Evolutionary conservation across 1,140 invertebrate genomes (phyloP).

Genomic region (Lasioglossum albipes): DNA sequence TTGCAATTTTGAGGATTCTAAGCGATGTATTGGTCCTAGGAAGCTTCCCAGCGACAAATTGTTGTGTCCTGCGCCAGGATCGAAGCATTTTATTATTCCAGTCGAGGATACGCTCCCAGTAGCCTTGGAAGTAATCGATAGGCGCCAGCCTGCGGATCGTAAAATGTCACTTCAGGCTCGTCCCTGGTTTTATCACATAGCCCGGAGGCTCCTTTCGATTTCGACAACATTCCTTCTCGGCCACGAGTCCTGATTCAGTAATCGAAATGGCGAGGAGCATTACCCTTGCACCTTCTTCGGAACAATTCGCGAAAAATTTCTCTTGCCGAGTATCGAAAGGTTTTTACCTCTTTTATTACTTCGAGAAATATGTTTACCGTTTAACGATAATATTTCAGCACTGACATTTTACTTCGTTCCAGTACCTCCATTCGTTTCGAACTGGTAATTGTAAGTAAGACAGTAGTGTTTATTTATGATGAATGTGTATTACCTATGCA

Average conservation of each 20-base stretch:
- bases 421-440: too few species aligned
- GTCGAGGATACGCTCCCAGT: neutral
- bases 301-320: too few species aligned
- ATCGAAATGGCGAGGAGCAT: neutral
- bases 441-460: too few species aligned
- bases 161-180: slow-evolving; percentile 35
- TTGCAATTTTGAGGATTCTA: too few species aligned
- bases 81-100: neutral
- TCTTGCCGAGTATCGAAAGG: too few species aligned
- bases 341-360: too few species aligned
- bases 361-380: too few species aligned
- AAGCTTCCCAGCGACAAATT: neutral
- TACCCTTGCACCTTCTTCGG: slow-evolving; percentile 33
- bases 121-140: slow-evolving; percentile 30
- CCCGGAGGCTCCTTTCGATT: slow-evolving; percentile 36
- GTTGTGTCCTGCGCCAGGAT: neutral
- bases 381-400: too few species aligned
- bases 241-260: neutral
- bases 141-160: slow-evolving; percentile 6
- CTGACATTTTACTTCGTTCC: too few species aligned
- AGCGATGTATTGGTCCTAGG: too few species aligned
- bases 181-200: neutral
- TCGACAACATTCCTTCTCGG: slow-evolving; percentile 43
- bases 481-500: too few species aligned
- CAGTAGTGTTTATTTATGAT: too few species aligned